Conservation (phyloP, 2,888 invertebrate genomes). For the Nomada fucata region DNA sequence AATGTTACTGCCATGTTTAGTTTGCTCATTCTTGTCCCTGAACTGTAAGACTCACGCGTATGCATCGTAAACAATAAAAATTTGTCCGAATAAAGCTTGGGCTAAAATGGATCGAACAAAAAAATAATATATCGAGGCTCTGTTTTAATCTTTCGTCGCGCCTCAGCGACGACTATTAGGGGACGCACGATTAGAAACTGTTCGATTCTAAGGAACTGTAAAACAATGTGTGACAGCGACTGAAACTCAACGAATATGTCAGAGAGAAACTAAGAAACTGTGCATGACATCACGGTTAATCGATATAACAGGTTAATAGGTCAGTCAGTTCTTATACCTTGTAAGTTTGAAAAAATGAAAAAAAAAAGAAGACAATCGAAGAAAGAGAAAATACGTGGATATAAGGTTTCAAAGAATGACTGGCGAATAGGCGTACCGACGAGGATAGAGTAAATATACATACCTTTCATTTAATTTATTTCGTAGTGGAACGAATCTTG, state of each 20-base stretch:
- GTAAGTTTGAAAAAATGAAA: constrained; percentile 14
- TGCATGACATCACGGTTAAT: constrained; percentile 48
- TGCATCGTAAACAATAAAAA: constrained; percentile 34
- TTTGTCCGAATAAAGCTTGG: neutral
- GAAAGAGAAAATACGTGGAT: constrained; percentile 38
- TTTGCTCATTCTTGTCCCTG: constrained; percentile 20
- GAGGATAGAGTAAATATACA: constrained; percentile 55
- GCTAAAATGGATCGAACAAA: neutral
- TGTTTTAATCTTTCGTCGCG: neutral
- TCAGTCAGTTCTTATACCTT: constrained; percentile 40
- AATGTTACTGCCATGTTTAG: constrained; percentile 45
- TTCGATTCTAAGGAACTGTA: constrained; percentile 10
- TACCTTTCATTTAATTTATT: constrained; percentile 78
- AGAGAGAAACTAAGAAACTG: constrained; percentile 36
- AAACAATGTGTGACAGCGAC: constrained; percentile 41
- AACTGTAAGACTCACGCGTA: constrained; percentile 19
- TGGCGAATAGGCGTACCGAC: constrained; percentile 51
- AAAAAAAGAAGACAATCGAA: constrained; percentile 22
- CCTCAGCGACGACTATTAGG: neutral
- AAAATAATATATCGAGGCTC: neutral
- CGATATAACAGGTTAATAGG: constrained; percentile 59
- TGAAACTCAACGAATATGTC: constrained; percentile 49
- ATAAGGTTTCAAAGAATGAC: constrained; percentile 45
- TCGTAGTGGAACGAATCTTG: constrained; percentile 48
- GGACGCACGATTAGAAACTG: constrained; percentile 10